Percentiles rank a stretch among this genome's conserved stretches.
phyloP scores from a whole-genome alignment of 2,113 vertebrate species.

The Trogon melanurus region DNA sequence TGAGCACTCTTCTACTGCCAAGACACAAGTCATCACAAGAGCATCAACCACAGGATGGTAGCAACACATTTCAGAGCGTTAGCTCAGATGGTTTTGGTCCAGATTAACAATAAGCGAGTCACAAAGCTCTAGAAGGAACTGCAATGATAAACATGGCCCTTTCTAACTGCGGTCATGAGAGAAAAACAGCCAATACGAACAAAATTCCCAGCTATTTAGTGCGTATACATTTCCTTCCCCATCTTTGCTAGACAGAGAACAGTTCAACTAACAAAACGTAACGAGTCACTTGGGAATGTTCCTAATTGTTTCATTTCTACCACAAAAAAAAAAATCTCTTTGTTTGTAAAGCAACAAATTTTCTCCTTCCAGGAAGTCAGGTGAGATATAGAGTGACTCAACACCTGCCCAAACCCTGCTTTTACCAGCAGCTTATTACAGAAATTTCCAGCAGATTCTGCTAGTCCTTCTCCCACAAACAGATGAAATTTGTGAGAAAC shows the following conservation, averaged over 20 bases:
- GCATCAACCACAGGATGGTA: not conserved
- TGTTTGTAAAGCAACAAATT: not conserved
- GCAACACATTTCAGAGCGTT: not conserved
- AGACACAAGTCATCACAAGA: not conserved
- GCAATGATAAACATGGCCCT: not conserved
- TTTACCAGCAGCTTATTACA: not conserved
- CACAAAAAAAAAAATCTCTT: not conserved
- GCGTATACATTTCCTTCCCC: not conserved
- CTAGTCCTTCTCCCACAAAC: not conserved
- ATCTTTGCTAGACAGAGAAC: not conserved
- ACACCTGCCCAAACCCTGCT: not conserved
- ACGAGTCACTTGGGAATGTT: not conserved
- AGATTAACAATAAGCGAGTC: not conserved
- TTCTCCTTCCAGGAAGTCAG: not conserved
- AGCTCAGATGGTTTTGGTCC: not conserved
- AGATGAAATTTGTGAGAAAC: not conserved
- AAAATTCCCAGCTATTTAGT: not conserved
- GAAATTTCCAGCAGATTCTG: not conserved
- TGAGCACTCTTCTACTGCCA: not conserved
- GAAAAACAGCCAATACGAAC: not conserved
- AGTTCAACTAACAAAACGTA: not conserved
- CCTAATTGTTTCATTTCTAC: not conserved
- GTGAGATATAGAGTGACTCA: not conserved
- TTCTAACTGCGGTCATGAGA: not conserved
- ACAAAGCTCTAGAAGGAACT: not conserved